A percentile compares a stretch with the other conserved stretches of the same genome.
phyloP scores from a whole-genome alignment of 2,888 invertebrate genomes.

The Glaucopsyche alexis region DNA sequence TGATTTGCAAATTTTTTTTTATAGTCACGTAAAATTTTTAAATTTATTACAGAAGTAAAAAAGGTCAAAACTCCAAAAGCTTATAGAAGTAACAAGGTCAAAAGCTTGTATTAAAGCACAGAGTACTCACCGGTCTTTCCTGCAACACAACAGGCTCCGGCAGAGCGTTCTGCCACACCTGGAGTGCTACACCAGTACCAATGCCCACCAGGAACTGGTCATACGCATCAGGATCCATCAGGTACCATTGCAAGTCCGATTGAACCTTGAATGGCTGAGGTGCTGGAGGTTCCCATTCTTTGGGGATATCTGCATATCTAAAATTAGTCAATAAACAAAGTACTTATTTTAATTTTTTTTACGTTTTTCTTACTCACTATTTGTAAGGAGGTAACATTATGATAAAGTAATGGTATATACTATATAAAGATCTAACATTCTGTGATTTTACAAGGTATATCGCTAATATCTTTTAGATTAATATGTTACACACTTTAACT shows the following conservation, averaged over 20 bases:
- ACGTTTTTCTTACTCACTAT: too few species aligned
- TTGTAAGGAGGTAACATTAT: too few species aligned
- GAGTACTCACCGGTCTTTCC: slow-evolving; percentile 85
- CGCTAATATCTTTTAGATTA: too few species aligned
- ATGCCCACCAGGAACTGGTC: slow-evolving; percentile 97
- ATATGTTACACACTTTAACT: too few species aligned
- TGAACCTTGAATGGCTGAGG: slow-evolving; percentile 94
- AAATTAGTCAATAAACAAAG: slow-evolving; percentile 22
- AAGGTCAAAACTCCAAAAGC: too few species aligned
- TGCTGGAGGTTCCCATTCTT: slow-evolving; percentile 95
- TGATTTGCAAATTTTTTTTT: too few species aligned
- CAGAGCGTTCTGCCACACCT: slow-evolving; percentile 93
- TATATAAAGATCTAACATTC: too few species aligned
- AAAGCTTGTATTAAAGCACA: neutral
- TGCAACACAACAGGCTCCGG: slow-evolving; percentile 92
- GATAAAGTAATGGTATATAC: too few species aligned
- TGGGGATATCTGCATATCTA: slow-evolving; percentile 91
- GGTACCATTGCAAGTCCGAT: slow-evolving; percentile 94
- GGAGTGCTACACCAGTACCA: slow-evolving; percentile 89
- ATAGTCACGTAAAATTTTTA: too few species aligned
- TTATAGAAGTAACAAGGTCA: neutral
- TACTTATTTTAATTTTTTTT: too few species aligned
- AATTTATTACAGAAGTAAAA: too few species aligned
- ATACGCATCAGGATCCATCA: slow-evolving; percentile 95
- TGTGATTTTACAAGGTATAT: too few species aligned